Conservation (phyloP, 2,797 vertebrate species). For the Myotis pilosus region DNA sequence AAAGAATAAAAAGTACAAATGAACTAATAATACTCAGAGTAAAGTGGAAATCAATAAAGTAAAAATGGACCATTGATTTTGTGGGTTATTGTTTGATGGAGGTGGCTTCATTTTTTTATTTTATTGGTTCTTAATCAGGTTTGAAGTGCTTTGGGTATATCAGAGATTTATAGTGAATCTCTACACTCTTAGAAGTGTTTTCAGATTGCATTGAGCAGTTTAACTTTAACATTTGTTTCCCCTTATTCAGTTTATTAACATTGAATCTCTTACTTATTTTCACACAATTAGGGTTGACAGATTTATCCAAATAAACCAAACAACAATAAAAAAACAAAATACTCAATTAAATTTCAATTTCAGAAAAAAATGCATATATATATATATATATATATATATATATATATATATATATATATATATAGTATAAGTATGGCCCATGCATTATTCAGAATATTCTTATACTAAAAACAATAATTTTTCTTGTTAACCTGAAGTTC, state of each 20-base stretch:
- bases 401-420: neutral
- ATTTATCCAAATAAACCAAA: neutral
- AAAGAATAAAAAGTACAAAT: slow-evolving; percentile 7
- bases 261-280: neutral
- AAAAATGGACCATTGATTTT: slow-evolving; percentile 48
- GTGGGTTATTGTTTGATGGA: neutral
- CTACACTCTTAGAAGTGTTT: neutral
- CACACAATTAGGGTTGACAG: neutral
- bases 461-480: neutral
- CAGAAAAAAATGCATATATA: neutral
- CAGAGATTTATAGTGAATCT: neutral
- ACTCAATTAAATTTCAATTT: neutral
- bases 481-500: neutral
- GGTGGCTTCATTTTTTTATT: neutral
- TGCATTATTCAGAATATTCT: neutral
- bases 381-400: neutral
- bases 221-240: neutral
- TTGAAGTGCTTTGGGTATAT: neutral
- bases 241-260: neutral
- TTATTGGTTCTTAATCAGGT: neutral
- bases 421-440: neutral
- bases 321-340: neutral
- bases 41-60: slow-evolving; percentile 38
- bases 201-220: neutral
- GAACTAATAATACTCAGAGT: neutral